Base-by-base conservation (phyloP, 35 echinoderm and acorn worm genomes). In the Lytechinus pictus region DNA sequence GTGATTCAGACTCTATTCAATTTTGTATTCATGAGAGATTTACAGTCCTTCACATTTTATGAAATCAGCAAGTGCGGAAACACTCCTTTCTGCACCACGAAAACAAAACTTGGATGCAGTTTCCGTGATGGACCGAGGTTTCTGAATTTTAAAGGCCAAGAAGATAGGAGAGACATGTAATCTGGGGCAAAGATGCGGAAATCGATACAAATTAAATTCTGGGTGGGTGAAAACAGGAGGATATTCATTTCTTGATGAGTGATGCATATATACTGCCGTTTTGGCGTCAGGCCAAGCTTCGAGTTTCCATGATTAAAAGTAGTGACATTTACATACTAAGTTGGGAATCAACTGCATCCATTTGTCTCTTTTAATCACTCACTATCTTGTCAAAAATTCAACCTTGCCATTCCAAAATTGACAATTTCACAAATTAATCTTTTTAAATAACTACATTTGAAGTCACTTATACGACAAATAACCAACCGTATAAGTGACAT, bases 201-300 rank as follows among this genome's bases (percentile, higher is more conserved):
- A 79, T 79, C 66, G 66, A 79, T 79, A 79, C 19, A 79, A 79
- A 79, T 79, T 16, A 79, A 79, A 79, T 79, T 79, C 66, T 3
- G 66, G 8, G 12, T 6, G 66, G 66, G 12, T 24, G 12, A 79
- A 79, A 79, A 79, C 66, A 79, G 66, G 21, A 79, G 66, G 66
- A 79, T 79, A 79, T 79, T 8, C 66, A 79, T 79, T 79, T 79
- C 66, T 79, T 79, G 66, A 79, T 79, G 66, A 79, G 66, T 79
- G 66, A 79, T 79, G 66, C 8, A 79, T 79, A 79, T 79, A 8
- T 79, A 79, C n/a, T 79, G 66, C 66, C 19, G 21, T 79, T 79
- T 79, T 79, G 66, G 66, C 16, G 21, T 7, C 66, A 3, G 8
- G 66, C 66, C 66, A 79, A n/a, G 66, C 66, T 79, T 79, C 19